These are phyloP conservation scores for Cololabis saira DNA, from an alignment of 2,113 vertebrate species.

Conservation along the genomic window DNA sequence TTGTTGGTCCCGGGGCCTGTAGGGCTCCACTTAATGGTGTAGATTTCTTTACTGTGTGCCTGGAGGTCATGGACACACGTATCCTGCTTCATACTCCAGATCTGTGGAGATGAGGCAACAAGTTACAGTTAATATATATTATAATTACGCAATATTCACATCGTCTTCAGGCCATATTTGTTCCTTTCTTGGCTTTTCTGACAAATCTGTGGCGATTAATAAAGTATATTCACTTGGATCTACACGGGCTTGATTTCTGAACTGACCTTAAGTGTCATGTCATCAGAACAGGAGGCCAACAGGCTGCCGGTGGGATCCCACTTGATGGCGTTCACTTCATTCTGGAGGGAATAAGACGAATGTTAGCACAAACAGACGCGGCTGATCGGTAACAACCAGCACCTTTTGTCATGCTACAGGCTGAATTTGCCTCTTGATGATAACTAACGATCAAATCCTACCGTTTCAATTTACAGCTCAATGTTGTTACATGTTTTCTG, in stretches of 20 bases:
- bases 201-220: too few relatives aligned
- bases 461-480: too few relatives aligned
- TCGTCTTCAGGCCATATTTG: too few relatives aligned
- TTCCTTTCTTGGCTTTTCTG: too few relatives aligned
- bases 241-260: not conserved
- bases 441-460: too few relatives aligned
- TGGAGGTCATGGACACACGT: constrained; percentile 97
- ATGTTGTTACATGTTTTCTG: too few relatives aligned
- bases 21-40: constrained; percentile 99
- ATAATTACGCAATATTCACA: too few relatives aligned
- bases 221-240: too few relatives aligned
- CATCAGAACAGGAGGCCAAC: constrained; percentile 97
- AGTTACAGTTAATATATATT: not conserved
- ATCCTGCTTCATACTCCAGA: constrained; percentile 99
- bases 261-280: constrained; percentile 98
- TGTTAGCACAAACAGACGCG: not conserved
- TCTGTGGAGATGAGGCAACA: constrained; percentile 74
- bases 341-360: constrained; percentile 69
- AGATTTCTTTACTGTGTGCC: constrained; percentile 99
- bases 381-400: too few relatives aligned
- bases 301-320: constrained; percentile 99
- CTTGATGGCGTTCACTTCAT: constrained; percentile 99
- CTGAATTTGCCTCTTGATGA: too few relatives aligned
- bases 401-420: too few relatives aligned
- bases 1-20: constrained; percentile 98